A percentile compares a stretch with the other conserved stretches of the same genome.
Evolutionary conservation across 2,113 vertebrate species (phyloP).

Genomic region (Rhombomys opimus): DNA sequence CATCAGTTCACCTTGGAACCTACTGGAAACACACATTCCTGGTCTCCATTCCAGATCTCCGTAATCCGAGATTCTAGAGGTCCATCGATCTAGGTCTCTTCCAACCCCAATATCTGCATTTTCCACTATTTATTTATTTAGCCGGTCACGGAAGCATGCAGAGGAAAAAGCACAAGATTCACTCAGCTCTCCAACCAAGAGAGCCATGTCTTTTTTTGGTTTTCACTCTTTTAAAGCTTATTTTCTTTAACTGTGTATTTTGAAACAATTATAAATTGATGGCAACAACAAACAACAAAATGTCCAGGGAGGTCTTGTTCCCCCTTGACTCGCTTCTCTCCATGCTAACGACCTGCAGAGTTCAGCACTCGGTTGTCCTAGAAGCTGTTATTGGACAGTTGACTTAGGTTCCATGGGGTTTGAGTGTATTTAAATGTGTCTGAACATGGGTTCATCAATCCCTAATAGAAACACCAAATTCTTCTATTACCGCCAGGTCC

Average conservation of each 20-base stretch:
- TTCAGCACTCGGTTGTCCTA: not conserved
- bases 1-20: not conserved
- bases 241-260: conserved; percentile 29
- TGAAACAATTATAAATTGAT: conserved; percentile 11
- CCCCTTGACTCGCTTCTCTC: not conserved
- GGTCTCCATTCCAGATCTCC: not conserved
- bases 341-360: not conserved
- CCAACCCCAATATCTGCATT: not conserved
- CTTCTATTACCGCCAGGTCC: not conserved
- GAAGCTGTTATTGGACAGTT: not conserved
- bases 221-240: not conserved
- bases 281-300: not conserved
- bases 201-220: not conserved
- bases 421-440: not conserved
- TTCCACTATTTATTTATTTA: not conserved
- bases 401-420: not conserved
- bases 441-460: not conserved
- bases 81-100: not conserved
- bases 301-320: not conserved
- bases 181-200: not conserved
- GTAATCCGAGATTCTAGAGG: not conserved
- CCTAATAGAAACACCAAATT: not conserved
- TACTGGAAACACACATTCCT: conserved; percentile 23
- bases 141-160: not conserved
- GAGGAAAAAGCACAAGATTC: not conserved